Conservation (phyloP, 2,113 vertebrate genomes). For the Microcebus jonahi region DNA sequence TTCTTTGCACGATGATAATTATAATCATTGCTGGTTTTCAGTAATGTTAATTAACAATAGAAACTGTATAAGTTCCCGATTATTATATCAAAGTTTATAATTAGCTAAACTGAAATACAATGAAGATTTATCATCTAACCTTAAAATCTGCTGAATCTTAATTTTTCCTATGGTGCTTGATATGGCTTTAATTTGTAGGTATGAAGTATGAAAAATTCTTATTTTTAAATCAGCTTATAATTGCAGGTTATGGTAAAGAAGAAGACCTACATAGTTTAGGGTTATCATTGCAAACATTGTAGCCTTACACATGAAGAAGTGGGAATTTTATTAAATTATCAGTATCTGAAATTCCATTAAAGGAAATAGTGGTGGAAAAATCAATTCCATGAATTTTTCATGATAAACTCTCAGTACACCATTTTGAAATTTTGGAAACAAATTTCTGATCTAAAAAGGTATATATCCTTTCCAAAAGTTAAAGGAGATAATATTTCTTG, state of each 20-base stretch:
- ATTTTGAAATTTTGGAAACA: neutral
- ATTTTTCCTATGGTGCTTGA: neutral
- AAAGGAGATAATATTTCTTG: conserved; percentile 22
- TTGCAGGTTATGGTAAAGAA: neutral
- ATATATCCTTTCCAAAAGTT: neutral
- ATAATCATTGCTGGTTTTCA: conserved; percentile 28
- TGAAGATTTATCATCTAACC: conserved; percentile 7
- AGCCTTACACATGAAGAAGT: neutral
- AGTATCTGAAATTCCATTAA: conserved; percentile 26
- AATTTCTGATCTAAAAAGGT: neutral
- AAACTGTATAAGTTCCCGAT: neutral
- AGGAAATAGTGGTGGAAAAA: conserved; percentile 12
- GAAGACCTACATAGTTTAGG: neutral
- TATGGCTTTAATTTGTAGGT: neutral
- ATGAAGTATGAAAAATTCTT: neutral
- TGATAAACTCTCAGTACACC: neutral
- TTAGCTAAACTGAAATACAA: conserved; percentile 13
- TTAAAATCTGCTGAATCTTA: conserved; percentile 13
- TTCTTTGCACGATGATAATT: neutral
- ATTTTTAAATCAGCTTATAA: conserved; percentile 30
- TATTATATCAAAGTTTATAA: conserved; percentile 22
- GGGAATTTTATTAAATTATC: neutral
- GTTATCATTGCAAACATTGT: neutral
- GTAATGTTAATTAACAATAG: neutral
- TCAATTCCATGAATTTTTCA: conserved; percentile 43